phyloP scores from a whole-genome alignment of 2,113 vertebrate genomes.

The Dipodomys spectabilis region DNA sequence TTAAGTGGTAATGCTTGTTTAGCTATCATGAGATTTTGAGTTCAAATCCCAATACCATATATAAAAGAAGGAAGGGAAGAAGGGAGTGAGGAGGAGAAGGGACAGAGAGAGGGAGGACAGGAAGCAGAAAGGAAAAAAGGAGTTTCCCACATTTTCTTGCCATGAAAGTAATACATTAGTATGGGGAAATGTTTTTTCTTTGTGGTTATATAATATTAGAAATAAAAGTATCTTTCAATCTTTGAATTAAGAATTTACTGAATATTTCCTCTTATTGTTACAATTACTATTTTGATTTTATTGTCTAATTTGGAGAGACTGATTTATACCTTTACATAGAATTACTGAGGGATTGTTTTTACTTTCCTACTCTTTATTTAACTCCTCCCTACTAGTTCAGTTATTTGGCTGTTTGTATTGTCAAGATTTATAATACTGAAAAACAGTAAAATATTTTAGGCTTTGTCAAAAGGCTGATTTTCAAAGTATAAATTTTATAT shows the following conservation, averaged over 20 bases:
- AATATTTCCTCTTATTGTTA: neutral
- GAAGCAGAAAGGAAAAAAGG: too few relatives aligned
- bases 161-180: constrained; percentile 24
- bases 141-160: too few relatives aligned
- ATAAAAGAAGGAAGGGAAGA: too few relatives aligned
- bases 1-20: too few relatives aligned
- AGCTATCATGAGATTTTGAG: too few relatives aligned
- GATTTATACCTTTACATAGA: neutral
- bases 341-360: neutral
- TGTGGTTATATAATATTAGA: neutral
- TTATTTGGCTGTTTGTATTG: neutral
- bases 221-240: neutral
- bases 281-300: neutral
- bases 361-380: neutral
- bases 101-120: too few relatives aligned
- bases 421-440: neutral
- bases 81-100: too few relatives aligned
- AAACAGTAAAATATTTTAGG: neutral
- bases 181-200: neutral
- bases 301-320: neutral
- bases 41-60: too few relatives aligned
- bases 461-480: neutral
- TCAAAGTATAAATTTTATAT: neutral
- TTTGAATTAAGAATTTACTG: neutral
- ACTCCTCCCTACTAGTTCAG: neutral